A percentile compares a stretch with the other conserved stretches of the same genome.
Evolutionary conservation across 2,797 vertebrate genomes (phyloP).

Genomic region (Arrhamphus sclerolepis): DNA sequence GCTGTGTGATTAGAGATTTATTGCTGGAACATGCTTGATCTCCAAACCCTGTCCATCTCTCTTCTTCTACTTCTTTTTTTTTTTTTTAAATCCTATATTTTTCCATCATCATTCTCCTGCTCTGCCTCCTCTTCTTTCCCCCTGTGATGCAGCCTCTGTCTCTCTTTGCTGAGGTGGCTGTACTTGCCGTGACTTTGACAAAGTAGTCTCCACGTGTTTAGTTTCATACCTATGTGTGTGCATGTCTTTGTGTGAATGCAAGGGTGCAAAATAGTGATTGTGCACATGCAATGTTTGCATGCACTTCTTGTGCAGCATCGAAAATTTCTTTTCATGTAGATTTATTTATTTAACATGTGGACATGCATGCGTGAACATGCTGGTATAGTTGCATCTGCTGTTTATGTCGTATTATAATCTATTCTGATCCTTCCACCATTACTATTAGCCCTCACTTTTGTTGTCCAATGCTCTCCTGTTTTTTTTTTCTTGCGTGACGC

Average conservation of each 20-base stretch:
- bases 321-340: conserved; percentile 33
- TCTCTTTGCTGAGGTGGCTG: conserved; percentile 82
- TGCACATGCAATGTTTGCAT: conserved; percentile 10
- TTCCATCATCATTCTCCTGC: conserved; percentile 30
- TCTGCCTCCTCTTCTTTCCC: conserved; percentile 21
- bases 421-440: conserved; percentile 56
- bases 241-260: conserved; percentile 14
- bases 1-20: conserved; percentile 65
- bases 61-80: conserved; percentile 36
- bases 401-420: conserved; percentile 51
- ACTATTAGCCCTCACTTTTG: conserved; percentile 53
- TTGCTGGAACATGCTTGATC: conserved; percentile 43
- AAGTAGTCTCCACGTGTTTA: conserved; percentile 71
- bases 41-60: conserved; percentile 36
- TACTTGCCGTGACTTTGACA: conserved; percentile 85
- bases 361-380: conserved; percentile 17
- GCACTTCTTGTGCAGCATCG: conserved; percentile 26
- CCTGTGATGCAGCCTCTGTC: conserved; percentile 56
- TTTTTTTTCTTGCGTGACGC: conserved; percentile 56
- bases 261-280: conserved; percentile 6
- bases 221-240: conserved; percentile 43
- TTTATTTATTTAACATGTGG: conserved; percentile 22
- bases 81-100: too few species aligned
- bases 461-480: conserved; percentile 50
- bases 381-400: conserved; percentile 46